Conservation (phyloP, 2,888 invertebrate genomes). For the Caenorhabditis sulstoni region DNA sequence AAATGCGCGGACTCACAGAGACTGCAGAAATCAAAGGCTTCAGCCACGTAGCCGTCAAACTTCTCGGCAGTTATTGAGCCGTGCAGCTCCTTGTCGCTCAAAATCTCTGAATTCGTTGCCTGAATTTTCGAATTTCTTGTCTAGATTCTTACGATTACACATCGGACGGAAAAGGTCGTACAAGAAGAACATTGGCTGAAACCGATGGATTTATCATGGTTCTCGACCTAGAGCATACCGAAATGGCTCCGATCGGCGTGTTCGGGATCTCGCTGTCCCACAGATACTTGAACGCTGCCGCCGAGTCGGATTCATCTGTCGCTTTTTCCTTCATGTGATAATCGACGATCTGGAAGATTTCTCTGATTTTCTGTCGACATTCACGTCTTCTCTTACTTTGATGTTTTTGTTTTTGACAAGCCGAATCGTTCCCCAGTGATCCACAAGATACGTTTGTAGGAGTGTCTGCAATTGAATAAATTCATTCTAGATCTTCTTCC, state of each 20-base stretch:
- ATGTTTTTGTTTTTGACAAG: conserved; percentile 2
- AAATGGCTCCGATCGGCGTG: not conserved
- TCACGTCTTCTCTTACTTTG: not conserved
- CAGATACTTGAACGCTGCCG: not conserved
- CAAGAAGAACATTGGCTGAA: not conserved
- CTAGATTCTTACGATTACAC: not conserved
- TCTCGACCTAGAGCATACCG: conserved; percentile 14
- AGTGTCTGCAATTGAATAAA: no score
- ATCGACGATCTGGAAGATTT: conserved; percentile 1
- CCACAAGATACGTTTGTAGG: not conserved
- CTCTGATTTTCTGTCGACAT: not conserved
- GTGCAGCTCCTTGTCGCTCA: conserved; percentile 7
- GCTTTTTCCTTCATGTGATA: not conserved
- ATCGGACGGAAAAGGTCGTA: not conserved
- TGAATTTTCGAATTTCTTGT: not conserved
- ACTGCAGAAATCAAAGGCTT: conserved; percentile 13
- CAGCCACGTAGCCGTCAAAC: not conserved
- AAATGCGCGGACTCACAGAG: not conserved
- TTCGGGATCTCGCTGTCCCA: not conserved
- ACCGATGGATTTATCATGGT: conserved; percentile 14
- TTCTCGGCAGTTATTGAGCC: not conserved
- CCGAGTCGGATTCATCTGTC: not conserved
- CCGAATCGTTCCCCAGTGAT: not conserved
- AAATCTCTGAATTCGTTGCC: not conserved
- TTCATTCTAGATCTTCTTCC: no score